Conservation (phyloP, 2,113 vertebrate species). For the Pedionomus torquatus region DNA sequence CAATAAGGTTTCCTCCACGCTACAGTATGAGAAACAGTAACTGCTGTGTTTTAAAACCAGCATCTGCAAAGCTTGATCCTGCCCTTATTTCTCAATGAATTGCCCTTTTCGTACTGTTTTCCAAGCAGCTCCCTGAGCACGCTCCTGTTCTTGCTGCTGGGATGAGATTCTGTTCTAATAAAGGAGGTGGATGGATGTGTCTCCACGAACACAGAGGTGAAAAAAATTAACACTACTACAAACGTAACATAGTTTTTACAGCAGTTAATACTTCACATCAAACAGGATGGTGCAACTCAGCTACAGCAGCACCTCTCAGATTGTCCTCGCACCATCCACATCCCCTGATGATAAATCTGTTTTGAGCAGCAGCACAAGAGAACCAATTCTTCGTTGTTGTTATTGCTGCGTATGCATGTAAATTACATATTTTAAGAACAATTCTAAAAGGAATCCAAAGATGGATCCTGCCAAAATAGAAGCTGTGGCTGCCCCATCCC, state of each 20-base stretch:
- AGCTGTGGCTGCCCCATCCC: neutral
- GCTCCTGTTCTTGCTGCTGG: accelerated
- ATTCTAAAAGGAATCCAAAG: neutral
- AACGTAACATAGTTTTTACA: neutral
- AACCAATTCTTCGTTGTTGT: neutral
- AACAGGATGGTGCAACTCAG: neutral
- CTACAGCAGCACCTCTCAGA: neutral
- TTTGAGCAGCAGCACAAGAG: neutral
- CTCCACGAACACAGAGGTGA: accelerated
- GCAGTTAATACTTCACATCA: neutral
- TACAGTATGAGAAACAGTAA: accelerated
- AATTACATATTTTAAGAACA: neutral
- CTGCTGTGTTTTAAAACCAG: accelerated
- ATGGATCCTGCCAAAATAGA: accelerated
- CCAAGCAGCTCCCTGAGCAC: neutral
- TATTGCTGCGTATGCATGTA: accelerated
- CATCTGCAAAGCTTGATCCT: neutral
- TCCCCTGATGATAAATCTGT: neutral
- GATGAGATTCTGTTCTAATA: neutral
- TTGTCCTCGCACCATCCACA: neutral
- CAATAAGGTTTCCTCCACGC: accelerated
- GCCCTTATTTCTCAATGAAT: neutral
- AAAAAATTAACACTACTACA: neutral
- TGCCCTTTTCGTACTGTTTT: neutral
- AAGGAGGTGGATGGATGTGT: neutral